Conservation (phyloP, 2,113 vertebrate genomes). For the Myotis yumanensis region DNA sequence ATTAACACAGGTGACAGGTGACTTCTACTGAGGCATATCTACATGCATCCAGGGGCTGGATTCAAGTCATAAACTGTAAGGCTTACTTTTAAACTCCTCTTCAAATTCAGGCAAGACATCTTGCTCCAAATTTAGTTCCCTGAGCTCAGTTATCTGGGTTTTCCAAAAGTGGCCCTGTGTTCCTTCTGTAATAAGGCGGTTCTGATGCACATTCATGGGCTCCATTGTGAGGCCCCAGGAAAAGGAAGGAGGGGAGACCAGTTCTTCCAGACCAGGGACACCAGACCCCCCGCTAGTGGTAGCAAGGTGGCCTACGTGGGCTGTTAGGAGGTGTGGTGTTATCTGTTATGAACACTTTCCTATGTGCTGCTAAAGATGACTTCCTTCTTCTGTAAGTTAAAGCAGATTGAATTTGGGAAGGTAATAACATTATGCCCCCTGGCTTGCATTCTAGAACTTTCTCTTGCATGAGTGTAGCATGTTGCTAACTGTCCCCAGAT, state of each 20-base stretch:
- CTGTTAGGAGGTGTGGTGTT: not conserved
- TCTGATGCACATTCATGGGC: accelerated
- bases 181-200: not conserved
- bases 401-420: not conserved
- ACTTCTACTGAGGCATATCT: not conserved
- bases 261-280: accelerated
- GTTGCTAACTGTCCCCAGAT: accelerated
- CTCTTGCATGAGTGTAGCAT: accelerated
- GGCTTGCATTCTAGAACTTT: not conserved
- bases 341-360: not conserved
- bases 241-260: accelerated
- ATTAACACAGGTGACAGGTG: not conserved
- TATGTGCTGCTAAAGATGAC: not conserved
- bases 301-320: accelerated
- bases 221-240: accelerated
- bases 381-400: not conserved
- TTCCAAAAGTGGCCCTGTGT: not conserved
- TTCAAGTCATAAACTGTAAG: not conserved
- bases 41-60: accelerated
- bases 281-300: accelerated
- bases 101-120: accelerated
- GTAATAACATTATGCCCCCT: not conserved
- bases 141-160: not conserved
- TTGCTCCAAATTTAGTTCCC: too few species aligned
- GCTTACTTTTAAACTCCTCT: not conserved